Evolutionary conservation across 2,113 vertebrate species (phyloP).

Genomic region (Circaetus cinerascens): DNA sequence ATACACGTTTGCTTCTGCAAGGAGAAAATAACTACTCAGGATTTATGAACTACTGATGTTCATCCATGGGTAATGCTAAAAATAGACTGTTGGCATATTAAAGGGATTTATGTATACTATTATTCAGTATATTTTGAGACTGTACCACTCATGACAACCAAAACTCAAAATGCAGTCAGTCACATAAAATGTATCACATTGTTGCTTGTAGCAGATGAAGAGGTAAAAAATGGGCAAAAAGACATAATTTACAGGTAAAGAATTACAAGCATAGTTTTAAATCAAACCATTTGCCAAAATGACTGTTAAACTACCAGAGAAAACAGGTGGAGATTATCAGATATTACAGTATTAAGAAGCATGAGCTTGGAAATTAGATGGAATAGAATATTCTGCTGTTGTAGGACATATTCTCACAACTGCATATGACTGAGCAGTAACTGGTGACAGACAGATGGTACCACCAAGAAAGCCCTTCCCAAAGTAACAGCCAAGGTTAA

Average conservation of each 20-base stretch:
- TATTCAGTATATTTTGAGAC: not conserved
- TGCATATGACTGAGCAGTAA: not conserved
- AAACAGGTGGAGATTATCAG: not conserved
- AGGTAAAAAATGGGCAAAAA: not conserved
- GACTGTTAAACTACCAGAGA: not conserved
- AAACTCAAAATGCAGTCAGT: not conserved
- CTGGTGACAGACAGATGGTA: conserved; percentile 32
- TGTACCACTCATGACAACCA: not conserved
- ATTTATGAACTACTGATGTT: not conserved
- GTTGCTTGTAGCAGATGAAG: not conserved
- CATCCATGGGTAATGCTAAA: not conserved
- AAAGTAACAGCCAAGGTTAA: conserved; percentile 21
- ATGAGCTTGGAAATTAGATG: not conserved
- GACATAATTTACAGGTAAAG: not conserved
- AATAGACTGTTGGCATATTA: not conserved
- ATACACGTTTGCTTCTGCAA: not conserved
- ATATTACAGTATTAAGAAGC: not conserved
- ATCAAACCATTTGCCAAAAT: not conserved
- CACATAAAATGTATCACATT: not conserved
- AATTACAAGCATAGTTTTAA: not conserved
- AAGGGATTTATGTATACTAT: not conserved
- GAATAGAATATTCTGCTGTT: not conserved
- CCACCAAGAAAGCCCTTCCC: not conserved
- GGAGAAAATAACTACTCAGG: not conserved
- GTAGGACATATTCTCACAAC: not conserved